phyloP scores from a whole-genome alignment of 2,113 vertebrate genomes.

The Catharus fuscescens region DNA sequence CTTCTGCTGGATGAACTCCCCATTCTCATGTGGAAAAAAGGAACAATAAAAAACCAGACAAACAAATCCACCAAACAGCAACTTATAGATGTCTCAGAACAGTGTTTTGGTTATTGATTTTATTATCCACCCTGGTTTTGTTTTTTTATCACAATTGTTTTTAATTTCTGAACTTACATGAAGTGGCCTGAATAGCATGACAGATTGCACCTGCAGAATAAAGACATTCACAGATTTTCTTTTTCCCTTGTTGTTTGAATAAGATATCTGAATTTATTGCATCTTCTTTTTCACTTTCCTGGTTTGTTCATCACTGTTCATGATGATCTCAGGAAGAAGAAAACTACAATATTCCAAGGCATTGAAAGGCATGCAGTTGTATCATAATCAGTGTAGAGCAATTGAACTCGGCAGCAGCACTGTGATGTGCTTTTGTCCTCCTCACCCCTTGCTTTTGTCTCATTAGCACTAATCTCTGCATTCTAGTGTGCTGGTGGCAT shows the following conservation, averaged over 20 bases:
- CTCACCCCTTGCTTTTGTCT: background rate
- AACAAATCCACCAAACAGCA: background rate
- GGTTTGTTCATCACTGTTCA: background rate
- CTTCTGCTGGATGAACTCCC: background rate
- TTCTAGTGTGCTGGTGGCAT: background rate
- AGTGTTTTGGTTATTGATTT: background rate
- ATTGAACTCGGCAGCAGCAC: background rate
- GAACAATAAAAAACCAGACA: background rate
- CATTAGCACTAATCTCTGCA: background rate
- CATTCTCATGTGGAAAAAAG: background rate
- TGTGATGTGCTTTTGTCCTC: background rate
- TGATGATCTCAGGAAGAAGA: background rate
- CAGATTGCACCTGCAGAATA: background rate
- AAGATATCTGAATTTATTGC: background rate
- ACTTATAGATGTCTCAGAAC: background rate
- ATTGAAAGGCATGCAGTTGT: background rate
- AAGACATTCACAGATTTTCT: background rate
- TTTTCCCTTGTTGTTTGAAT: background rate
- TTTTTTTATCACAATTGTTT: background rate
- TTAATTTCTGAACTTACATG: background rate
- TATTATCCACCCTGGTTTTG: background rate
- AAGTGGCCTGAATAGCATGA: background rate
- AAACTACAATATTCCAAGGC: background rate
- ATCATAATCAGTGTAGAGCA: background rate
- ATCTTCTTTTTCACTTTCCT: background rate